Evolutionary conservation across 37 sponge, comb jelly and placozoan genomes (phyloP), one percentile per base, ranked within the genome.

Genomic region (Cliona cf. orientalis): DNA sequence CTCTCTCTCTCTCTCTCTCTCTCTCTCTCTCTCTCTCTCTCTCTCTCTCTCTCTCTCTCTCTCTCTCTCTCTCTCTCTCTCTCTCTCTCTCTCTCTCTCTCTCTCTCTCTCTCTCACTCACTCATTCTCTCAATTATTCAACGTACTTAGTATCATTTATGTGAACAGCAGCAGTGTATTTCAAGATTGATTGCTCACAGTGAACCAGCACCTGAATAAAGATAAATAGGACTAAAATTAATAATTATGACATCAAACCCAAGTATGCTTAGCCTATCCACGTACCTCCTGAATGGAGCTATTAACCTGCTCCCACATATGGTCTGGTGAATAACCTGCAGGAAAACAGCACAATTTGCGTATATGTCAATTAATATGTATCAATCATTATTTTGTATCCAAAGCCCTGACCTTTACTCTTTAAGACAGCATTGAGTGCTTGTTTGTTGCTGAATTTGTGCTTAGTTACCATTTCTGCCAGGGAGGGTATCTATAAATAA

Each of bases 401-500:
- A 49, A 19, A 49, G 55, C 7, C 22, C 5, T 22, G 12, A 90
- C 90, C 90, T 76, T 71, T 49, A 22, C 39, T 45, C 49, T 42
- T 69, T 14, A 90, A 57, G 37, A 53, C 32, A 21, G 25, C 53
- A 45, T 78, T 72, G 49, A 90, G 75, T 6, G 85, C 66, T 34
- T 90, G 74, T 35, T 86, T 86, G 71, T 70, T 43, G 38, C 90
- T 90, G 35, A 82, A 46, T 4, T 76, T 42, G 22, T 67, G 46
- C 1, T 79, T 60, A 21, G 11, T 29, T 31, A 64, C 28, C 59
- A 79, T 23, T 12, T 42, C 49, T 25, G 12, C 39, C 53, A 90
- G 64, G 1, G 85, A 89, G 4, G 84, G 90, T 2, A 89, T 76
- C 89, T 88, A 61, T 12, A 71, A 73, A 32, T 9, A 35, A 3